Evolutionary conservation across 2,113 vertebrate genomes (phyloP).

Genomic region (Xiphias gladius): DNA sequence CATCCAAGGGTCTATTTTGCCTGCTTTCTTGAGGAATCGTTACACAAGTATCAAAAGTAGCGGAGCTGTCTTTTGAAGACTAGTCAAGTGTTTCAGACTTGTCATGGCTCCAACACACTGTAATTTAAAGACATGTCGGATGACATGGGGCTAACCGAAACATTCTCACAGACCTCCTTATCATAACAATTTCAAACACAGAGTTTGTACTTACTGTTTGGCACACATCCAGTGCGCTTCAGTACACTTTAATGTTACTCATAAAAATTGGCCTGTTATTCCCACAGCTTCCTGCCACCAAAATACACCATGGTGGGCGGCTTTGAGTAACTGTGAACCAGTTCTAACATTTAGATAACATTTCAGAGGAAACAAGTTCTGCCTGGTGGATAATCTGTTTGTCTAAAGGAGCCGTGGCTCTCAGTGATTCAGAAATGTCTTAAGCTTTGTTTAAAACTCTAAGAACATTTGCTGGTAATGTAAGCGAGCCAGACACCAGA

Average conservation of each 20-base stretch:
- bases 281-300: slow-evolving; percentile 5
- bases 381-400: neutral
- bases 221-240: neutral
- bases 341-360: slow-evolving; percentile 11
- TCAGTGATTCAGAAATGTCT: neutral
- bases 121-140: neutral
- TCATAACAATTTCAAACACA: neutral
- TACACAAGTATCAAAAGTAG: neutral
- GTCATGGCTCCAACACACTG: no score
- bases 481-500: neutral
- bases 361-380: neutral
- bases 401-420: neutral
- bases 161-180: neutral
- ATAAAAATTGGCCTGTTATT: neutral
- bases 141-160: no score
- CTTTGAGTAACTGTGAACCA: slow-evolving; percentile 22
- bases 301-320: slow-evolving; percentile 1
- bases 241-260: neutral
- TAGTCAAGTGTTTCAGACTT: neutral
- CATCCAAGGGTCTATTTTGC: neutral
- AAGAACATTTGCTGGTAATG: neutral
- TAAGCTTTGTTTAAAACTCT: neutral
- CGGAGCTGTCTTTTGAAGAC: neutral
- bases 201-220: neutral
- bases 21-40: neutral